Base-by-base conservation (phyloP, 2,888 invertebrate species). In the Phlogophora meticulosa region DNA sequence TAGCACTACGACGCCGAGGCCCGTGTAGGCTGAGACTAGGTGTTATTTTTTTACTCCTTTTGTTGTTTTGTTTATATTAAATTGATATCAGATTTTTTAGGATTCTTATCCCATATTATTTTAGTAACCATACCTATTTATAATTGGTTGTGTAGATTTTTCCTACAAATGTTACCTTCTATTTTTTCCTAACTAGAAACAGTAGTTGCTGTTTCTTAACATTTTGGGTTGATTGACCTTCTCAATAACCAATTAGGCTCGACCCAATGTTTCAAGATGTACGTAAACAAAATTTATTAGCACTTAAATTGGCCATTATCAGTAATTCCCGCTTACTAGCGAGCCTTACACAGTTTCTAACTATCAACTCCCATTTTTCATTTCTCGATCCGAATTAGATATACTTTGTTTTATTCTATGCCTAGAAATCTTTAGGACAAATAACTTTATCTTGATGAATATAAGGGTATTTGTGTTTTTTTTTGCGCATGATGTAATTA, bases 281-380 rank as follows among this genome's bases (percentile, higher is more conserved):
- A 63, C 48, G 40, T 80, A 68, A 62, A 68, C 63, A 62, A 71
- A 69, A 78, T 81, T 81, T 78, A 80, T 74, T 68, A 71, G 61
- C 63, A 56, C 78, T 69, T 77, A 71, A 80, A 80, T 78, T 71
- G 65, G 52, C 78, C 66, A 71, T 80, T 80, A 74, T 53, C 59
- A 48, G 68, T 78, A 78, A 81, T 81, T 56, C 68, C 24, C 58
- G 49, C 65, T 63, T 55, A 48, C 62, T 56, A 66, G 52, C 51
- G 62, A 61, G 17, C 48, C 59, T 58, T 45, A 52, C 45, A 40
- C 48, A 49, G 45, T 66, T 65, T 5, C 42, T 20, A 79, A 70
- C 71, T 70, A 61, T 52, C 24, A 79, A 72, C 67, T 70, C 53
- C 66, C 65, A 82, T 82, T 76, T 82, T 74, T 82, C 80, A 73